Conservation (phyloP, 2,888 invertebrate genomes). For the Leptinotarsa peninsularis region DNA sequence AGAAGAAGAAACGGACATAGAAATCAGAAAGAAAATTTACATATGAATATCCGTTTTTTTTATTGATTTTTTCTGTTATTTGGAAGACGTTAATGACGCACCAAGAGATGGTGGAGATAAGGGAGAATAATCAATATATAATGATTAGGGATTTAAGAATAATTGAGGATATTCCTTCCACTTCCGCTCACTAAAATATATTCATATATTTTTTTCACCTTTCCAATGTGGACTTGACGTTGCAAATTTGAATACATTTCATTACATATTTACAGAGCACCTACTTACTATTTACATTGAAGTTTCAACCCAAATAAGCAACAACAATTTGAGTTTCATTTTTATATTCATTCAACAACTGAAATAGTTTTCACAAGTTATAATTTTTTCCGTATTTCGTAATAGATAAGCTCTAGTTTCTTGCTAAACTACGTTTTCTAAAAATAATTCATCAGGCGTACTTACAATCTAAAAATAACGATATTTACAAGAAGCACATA, state of each 20-base stretch:
- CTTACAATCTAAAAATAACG: slow-evolving; percentile 46
- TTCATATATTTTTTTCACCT: not conserved
- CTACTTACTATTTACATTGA: slow-evolving; percentile 55
- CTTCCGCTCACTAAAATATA: not conserved
- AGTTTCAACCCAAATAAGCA: slow-evolving; percentile 39
- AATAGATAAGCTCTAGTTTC: slow-evolving; percentile 42
- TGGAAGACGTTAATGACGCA: too few species aligned
- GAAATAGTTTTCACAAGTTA: not conserved
- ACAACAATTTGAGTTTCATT: slow-evolving; percentile 22
- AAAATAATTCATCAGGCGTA: slow-evolving; percentile 44
- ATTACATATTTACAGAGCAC: slow-evolving; percentile 49
- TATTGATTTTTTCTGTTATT: too few species aligned
- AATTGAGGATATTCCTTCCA: too few species aligned
- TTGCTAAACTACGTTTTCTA: slow-evolving; percentile 39
- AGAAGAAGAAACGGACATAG: too few species aligned
- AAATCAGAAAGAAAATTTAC: too few species aligned
- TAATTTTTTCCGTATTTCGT: slow-evolving; percentile 15
- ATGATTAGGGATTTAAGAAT: too few species aligned
- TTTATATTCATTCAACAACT: slow-evolving; percentile 25
- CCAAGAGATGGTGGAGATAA: too few species aligned
- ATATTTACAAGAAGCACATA: slow-evolving; percentile 54
- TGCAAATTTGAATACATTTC: slow-evolving; percentile 6
- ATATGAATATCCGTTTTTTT: too few species aligned
- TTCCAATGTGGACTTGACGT: not conserved
- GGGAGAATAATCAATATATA: not conserved